Evolutionary conservation across 2,797 vertebrate species (phyloP).

Genomic region (Clarias pachynema): DNA sequence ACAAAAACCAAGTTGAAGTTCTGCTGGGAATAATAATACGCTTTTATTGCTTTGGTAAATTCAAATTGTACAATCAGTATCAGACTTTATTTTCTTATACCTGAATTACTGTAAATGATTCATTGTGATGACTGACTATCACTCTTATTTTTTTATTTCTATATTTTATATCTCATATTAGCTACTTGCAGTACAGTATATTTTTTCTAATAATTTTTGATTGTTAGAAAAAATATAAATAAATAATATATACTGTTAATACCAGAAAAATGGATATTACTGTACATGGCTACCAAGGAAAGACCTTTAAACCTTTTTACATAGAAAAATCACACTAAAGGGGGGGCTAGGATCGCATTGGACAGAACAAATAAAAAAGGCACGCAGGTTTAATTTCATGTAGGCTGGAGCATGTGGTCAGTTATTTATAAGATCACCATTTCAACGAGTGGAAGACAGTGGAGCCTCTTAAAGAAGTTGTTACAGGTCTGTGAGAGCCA

Average conservation of each 20-base stretch:
- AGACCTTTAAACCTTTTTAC: background rate
- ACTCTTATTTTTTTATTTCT: background rate
- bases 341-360: background rate
- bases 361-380: background rate
- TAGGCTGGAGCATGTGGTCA: background rate
- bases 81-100: conserved; percentile 21
- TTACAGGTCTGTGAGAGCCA: too few relatives aligned
- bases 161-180: background rate
- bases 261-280: background rate
- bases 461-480: too few relatives aligned
- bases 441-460: too few relatives aligned
- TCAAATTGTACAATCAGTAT: conserved; percentile 47
- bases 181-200: background rate
- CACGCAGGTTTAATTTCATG: background rate
- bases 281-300: background rate
- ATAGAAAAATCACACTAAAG: background rate
- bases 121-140: too few relatives aligned
- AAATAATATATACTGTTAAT: background rate
- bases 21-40: conserved; percentile 6
- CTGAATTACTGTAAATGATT: background rate
- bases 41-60: conserved; percentile 22
- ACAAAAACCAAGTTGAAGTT: conserved; percentile 25
- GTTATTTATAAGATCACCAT: background rate
- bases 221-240: background rate
- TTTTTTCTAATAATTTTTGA: background rate